Conservation (phyloP, 2,888 invertebrate genomes). For the Trichopoda pennipes region DNA sequence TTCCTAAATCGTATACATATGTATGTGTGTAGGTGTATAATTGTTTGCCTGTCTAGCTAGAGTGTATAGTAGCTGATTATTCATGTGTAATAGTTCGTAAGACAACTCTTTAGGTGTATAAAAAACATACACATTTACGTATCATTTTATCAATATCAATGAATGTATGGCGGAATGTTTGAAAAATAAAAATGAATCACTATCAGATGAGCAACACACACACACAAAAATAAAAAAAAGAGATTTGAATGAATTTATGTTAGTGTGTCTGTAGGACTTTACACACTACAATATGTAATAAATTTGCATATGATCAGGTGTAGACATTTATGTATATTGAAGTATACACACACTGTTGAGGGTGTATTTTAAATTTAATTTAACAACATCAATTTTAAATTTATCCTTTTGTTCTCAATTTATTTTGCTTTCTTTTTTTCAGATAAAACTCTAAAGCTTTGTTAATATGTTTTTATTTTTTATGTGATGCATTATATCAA, state of each 20-base stretch:
- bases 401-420: conserved; percentile 18
- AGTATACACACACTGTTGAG: neutral
- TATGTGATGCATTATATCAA: neutral
- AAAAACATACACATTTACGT: conserved; percentile 11
- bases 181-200: conserved; percentile 29
- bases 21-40: neutral
- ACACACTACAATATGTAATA: conserved; percentile 10
- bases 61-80: conserved; percentile 40
- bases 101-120: conserved; percentile 34
- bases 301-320: neutral
- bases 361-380: conserved; percentile 32
- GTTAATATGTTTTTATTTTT: conserved; percentile 5
- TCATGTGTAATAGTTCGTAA: conserved; percentile 56
- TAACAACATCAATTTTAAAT: conserved; percentile 21
- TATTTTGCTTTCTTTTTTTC: neutral
- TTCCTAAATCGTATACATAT: too few relatives aligned
- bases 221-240: too few relatives aligned
- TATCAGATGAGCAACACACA: conserved; percentile 2
- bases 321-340: neutral
- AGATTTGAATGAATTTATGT: conserved; percentile 44
- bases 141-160: conserved; percentile 38
- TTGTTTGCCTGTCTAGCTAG: neutral
- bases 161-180: conserved; percentile 16
- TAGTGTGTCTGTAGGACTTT: conserved; percentile 50
- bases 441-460: neutral